Evolutionary conservation across 2,888 invertebrate genomes (phyloP).

Genomic region (Morpho deidamia): DNA sequence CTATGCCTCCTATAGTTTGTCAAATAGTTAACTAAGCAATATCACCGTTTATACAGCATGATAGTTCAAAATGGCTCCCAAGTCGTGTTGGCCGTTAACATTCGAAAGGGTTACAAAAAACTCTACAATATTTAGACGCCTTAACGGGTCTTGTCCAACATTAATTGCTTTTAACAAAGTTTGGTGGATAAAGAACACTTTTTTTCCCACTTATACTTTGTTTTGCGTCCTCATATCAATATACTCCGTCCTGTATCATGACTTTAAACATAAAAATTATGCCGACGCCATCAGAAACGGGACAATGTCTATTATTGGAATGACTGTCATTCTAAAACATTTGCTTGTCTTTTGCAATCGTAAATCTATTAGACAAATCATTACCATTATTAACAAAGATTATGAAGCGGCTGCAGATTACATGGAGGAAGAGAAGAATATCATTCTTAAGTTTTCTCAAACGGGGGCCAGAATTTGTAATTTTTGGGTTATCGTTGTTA

Average conservation of each 20-base stretch:
- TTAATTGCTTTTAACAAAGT: slow-evolving; percentile 5
- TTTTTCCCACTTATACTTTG: slow-evolving; percentile 2
- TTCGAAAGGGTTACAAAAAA: slow-evolving; percentile 16
- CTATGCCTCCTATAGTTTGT: background rate
- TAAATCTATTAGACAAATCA: slow-evolving; percentile 33
- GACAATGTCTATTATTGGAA: slow-evolving; percentile 39
- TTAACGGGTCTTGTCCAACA: slow-evolving; percentile 11
- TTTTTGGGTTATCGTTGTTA: slow-evolving; percentile 39
- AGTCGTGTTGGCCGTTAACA: slow-evolving; percentile 4
- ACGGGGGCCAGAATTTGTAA: slow-evolving; percentile 39
- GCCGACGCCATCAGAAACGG: slow-evolving; percentile 45
- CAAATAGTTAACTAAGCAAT: too few species aligned
- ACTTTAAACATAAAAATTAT: slow-evolving; percentile 35
- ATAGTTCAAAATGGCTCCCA: background rate
- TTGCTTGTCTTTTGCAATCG: slow-evolving; percentile 36
- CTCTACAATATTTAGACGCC: slow-evolving; percentile 8
- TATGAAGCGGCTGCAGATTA: slow-evolving; percentile 35
- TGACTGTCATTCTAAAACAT: slow-evolving; percentile 43
- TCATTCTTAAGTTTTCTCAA: slow-evolving; percentile 36
- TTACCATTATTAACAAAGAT: slow-evolving; percentile 41
- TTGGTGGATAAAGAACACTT: slow-evolving; percentile 13
- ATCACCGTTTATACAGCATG: background rate
- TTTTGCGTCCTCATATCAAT: slow-evolving; percentile 26
- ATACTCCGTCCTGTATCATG: slow-evolving; percentile 38
- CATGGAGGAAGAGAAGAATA: slow-evolving; percentile 34